Percentiles rank a stretch among this genome's conserved stretches.
phyloP scores from a whole-genome alignment of 2,888 invertebrate genomes.

The Synergus laeviventris region DNA sequence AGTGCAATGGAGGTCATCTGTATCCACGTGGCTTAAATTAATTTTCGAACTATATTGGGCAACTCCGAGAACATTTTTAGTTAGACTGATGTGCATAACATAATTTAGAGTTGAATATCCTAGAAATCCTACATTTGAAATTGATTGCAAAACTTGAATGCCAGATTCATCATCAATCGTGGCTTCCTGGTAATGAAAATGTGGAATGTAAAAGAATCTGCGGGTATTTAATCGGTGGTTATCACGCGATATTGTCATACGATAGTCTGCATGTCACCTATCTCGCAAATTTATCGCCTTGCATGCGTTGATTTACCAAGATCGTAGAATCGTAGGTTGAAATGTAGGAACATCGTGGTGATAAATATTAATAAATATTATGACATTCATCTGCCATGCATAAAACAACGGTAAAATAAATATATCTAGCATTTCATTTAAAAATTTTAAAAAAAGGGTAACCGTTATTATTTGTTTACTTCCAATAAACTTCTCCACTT shows the following conservation, averaged over 20 bases:
- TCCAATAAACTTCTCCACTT: too few relatives aligned
- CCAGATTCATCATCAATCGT: conserved; percentile 40
- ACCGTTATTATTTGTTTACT: too few relatives aligned
- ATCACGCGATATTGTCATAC: conserved; percentile 64
- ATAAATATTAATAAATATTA: conserved; percentile 26
- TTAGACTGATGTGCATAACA: too few relatives aligned
- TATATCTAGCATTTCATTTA: too few relatives aligned
- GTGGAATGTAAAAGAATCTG: conserved; percentile 52
- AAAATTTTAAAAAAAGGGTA: too few relatives aligned
- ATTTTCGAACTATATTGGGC: neutral
- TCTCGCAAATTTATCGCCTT: conserved; percentile 37
- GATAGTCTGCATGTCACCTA: conserved; percentile 28
- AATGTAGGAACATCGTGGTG: neutral
- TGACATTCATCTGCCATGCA: neutral
- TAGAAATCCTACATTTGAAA: neutral
- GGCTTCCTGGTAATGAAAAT: conserved; percentile 57
- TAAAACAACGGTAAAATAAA: neutral
- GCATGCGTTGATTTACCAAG: conserved; percentile 40
- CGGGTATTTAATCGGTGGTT: conserved; percentile 62
- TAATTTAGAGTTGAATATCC: too few relatives aligned
- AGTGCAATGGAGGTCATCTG: neutral
- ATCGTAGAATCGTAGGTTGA: conserved; percentile 25
- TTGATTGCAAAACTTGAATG: conserved; percentile 3
- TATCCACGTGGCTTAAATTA: conserved; percentile 25
- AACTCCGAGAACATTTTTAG: neutral